Conservation (phyloP, 2,113 vertebrate genomes). For the Lepus timidus region DNA sequence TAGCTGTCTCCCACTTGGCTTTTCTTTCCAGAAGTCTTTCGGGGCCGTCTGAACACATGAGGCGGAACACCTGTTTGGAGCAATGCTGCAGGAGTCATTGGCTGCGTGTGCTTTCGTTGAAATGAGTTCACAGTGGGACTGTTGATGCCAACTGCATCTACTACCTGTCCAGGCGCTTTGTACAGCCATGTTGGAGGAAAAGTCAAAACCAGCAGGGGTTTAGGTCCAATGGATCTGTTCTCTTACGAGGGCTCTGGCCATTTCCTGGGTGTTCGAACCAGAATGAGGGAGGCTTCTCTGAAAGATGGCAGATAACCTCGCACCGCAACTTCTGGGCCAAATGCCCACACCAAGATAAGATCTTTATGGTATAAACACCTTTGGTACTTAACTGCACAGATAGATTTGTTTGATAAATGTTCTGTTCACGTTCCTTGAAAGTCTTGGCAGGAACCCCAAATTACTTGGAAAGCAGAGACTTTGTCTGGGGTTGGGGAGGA, state of each 20-base stretch:
- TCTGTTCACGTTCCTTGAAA: conserved; percentile 39
- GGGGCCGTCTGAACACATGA: not conserved
- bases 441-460: conserved; percentile 30
- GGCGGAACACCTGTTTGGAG: not conserved
- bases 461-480: conserved; percentile 46
- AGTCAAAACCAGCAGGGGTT: not conserved
- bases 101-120: not conserved
- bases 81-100: not conserved
- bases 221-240: too few relatives aligned
- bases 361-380: conserved; percentile 14
- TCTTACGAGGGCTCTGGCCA: not conserved
- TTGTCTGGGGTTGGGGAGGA: not conserved
- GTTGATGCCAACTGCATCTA: not conserved
- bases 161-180: not conserved
- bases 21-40: conserved; percentile 15
- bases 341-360: not conserved
- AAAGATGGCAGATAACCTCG: not conserved
- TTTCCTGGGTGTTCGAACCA: not conserved
- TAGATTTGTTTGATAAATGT: conserved; percentile 42
- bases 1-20: not conserved
- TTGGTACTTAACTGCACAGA: not conserved
- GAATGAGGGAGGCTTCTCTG: not conserved
- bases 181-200: not conserved
- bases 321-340: too few relatives aligned
- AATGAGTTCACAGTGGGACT: not conserved